Conservation (phyloP, 2,113 vertebrate genomes). For the Myocastor coypus region DNA sequence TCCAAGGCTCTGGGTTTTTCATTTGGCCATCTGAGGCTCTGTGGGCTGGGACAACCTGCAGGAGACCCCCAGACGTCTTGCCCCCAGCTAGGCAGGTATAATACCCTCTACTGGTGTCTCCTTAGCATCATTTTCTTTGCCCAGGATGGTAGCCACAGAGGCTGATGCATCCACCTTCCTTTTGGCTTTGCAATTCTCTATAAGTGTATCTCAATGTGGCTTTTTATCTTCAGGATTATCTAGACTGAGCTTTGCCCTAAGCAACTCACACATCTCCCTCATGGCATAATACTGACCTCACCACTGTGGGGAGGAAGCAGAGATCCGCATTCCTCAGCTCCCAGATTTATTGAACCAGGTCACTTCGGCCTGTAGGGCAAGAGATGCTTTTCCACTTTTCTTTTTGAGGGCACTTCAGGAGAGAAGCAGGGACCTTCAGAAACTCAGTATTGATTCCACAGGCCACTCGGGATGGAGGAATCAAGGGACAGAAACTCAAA, state of each 20-base stretch:
- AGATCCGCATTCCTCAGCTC: slow-evolving; percentile 51
- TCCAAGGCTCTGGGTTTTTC: background rate
- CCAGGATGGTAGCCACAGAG: background rate
- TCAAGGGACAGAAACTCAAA: background rate
- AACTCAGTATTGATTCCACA: background rate
- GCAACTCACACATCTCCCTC: slow-evolving; percentile 69
- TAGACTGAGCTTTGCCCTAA: background rate
- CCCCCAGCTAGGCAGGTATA: background rate
- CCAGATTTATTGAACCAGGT: slow-evolving; percentile 60
- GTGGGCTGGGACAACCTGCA: accelerated
- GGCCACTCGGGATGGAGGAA: background rate
- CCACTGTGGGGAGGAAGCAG: slow-evolving; percentile 12
- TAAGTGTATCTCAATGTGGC: too few species aligned
- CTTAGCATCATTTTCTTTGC: accelerated
- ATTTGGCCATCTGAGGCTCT: background rate
- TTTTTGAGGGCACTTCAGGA: background rate
- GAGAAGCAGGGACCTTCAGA: background rate
- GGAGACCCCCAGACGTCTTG: accelerated
- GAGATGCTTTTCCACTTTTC: background rate
- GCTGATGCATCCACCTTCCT: background rate
- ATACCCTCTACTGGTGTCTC: accelerated
- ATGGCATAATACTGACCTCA: slow-evolving; percentile 7
- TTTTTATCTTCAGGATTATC: background rate
- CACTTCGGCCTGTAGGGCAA: background rate
- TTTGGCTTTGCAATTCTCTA: background rate